Evolutionary conservation across 2,113 vertebrate genomes (phyloP).

Genomic region (Geococcyx californianus): DNA sequence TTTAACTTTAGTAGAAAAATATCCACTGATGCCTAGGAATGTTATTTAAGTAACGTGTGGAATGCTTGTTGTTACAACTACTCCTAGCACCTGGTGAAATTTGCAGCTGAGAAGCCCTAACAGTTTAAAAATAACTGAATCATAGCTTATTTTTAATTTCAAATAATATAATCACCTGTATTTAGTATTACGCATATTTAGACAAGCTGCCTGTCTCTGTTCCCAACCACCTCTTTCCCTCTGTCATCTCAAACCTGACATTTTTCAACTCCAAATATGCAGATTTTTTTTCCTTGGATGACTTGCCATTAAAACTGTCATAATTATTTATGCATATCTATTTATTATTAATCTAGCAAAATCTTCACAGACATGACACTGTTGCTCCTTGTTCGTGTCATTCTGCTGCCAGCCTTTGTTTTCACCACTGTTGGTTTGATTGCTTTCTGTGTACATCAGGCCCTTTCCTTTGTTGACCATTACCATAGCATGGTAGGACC

Average conservation of each 20-base stretch:
- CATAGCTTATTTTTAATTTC: slow-evolving; percentile 75
- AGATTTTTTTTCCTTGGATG: slow-evolving; percentile 17
- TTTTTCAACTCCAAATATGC: slow-evolving; percentile 56
- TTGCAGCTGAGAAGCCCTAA: slow-evolving; percentile 47
- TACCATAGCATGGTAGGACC: not conserved
- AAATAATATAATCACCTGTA: slow-evolving; percentile 75
- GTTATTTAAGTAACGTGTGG: slow-evolving; percentile 47
- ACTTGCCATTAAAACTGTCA: slow-evolving; percentile 70
- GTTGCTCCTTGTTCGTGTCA: slow-evolving; percentile 31
- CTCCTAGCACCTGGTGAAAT: slow-evolving; percentile 65
- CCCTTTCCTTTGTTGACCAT: not conserved
- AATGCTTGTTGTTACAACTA: slow-evolving; percentile 44
- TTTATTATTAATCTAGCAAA: slow-evolving; percentile 68
- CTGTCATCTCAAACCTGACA: slow-evolving; percentile 67
- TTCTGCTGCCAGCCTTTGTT: slow-evolving; percentile 29
- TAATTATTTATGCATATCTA: slow-evolving; percentile 71
- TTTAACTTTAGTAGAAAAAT: slow-evolving; percentile 45
- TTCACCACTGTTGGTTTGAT: not conserved
- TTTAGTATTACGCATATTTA: slow-evolving; percentile 76
- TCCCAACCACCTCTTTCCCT: slow-evolving; percentile 33
- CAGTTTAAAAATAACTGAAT: slow-evolving; percentile 72
- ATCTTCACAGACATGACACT: slow-evolving; percentile 25
- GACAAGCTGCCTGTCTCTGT: slow-evolving; percentile 75
- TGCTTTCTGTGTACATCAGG: not conserved
- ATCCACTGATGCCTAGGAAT: slow-evolving; percentile 30